Evolutionary conservation across 2,888 invertebrate genomes (phyloP).

Genomic region (Lasius fuliginosus): DNA sequence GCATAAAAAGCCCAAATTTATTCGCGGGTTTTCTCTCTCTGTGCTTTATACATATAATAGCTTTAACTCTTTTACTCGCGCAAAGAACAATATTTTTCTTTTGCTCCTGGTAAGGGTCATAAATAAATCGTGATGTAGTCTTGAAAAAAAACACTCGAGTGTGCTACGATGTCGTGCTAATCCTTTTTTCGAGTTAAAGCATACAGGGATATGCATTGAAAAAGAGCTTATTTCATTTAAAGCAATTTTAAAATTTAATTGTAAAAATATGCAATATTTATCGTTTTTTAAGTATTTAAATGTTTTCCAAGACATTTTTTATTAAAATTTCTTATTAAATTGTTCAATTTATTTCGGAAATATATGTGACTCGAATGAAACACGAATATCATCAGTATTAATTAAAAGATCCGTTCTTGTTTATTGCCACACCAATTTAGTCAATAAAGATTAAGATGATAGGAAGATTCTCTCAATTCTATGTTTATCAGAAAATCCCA

Average conservation of each 20-base stretch:
- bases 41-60: neutral
- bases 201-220: neutral
- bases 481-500: neutral
- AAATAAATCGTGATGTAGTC: conserved; percentile 4
- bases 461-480: neutral
- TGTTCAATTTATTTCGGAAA: neutral
- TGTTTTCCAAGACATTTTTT: neutral
- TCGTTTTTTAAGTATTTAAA: neutral
- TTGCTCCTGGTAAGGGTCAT: conserved; percentile 3
- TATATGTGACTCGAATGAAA: neutral
- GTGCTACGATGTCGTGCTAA: neutral
- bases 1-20: neutral
- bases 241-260: neutral
- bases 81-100: conserved; percentile 26
- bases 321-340: neutral
- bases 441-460: conserved; percentile 31
- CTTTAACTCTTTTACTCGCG: conserved; percentile 10
- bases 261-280: neutral
- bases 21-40: neutral
- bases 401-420: neutral
- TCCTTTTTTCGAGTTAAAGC: neutral
- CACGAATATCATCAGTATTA: neutral
- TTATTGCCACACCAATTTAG: neutral
- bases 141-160: conserved; percentile 26
- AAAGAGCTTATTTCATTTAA: neutral